These are phyloP conservation scores for Equus przewalskii DNA, from an alignment of 2,113 vertebrate species.

Conservation along the genomic window DNA sequence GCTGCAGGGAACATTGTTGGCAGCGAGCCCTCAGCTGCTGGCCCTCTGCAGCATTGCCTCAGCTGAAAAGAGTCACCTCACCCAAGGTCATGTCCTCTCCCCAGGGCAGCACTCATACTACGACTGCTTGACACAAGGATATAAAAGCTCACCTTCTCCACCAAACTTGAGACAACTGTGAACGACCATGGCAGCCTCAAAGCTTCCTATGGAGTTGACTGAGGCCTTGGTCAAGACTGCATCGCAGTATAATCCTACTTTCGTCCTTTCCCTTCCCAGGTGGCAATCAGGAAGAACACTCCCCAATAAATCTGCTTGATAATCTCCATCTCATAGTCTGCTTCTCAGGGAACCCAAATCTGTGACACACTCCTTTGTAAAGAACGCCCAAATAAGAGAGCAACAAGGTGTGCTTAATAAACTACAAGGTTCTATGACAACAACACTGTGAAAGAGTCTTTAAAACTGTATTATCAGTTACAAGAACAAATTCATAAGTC, in stretches of 20 bases:
- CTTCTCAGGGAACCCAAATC: not conserved
- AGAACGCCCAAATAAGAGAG: not conserved
- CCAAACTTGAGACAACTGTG: not conserved
- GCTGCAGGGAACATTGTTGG: not conserved
- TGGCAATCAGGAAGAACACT: not conserved
- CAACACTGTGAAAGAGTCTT: not conserved
- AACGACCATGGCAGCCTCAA: not conserved
- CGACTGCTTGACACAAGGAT: not conserved
- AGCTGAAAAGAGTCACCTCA: not conserved
- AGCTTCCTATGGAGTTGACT: not conserved
- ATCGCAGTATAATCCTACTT: not conserved
- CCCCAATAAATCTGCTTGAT: not conserved
- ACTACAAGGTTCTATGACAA: not conserved
- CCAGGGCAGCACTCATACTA: not conserved
- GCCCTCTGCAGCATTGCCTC: not conserved
- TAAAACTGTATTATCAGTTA: not conserved
- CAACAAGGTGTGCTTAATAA: not conserved
- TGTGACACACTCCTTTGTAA: not conserved
- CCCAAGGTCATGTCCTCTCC: not conserved
- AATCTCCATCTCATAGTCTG: not conserved
- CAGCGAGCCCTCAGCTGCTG: not conserved
- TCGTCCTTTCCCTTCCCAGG: not conserved
- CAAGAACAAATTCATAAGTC: constrained; percentile 52
- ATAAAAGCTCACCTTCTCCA: not conserved
- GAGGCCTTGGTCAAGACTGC: not conserved